Evolutionary conservation across 2,888 invertebrate genomes (phyloP).

Genomic region (Diogma glabrata): DNA sequence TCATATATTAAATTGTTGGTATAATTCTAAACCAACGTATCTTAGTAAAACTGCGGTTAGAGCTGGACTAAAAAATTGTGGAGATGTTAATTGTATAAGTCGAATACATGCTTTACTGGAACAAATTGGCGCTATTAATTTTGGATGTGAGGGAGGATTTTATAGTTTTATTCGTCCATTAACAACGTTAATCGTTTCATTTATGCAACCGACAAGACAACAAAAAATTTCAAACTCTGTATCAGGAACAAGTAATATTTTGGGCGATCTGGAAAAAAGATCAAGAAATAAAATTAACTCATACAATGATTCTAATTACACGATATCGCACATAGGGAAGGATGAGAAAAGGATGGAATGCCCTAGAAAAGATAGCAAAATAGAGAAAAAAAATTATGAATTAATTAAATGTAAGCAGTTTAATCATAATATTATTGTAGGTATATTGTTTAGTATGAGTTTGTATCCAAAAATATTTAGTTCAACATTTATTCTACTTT

Average conservation of each 20-base stretch:
- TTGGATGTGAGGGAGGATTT: conserved; percentile 42
- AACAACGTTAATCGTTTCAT: conserved; percentile 15
- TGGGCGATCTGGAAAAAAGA: conserved; percentile 10
- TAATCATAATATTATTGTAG: conserved; percentile 17
- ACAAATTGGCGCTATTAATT: conserved; percentile 51
- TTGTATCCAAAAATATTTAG: background rate
- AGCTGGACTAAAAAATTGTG: conserved; percentile 45
- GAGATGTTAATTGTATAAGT: conserved; percentile 49
- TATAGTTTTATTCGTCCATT: conserved; percentile 21
- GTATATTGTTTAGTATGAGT: too few species aligned
- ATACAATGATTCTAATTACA: conserved; percentile 17
- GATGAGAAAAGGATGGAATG: conserved; percentile 6
- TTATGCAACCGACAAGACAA: conserved; percentile 14
- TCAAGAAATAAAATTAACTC: conserved; percentile 8
- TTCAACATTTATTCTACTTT: too few species aligned
- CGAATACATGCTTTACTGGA: conserved; percentile 48
- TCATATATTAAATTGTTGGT: conserved; percentile 45
- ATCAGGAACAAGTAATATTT: background rate
- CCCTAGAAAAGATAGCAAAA: background rate
- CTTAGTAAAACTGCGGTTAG: conserved; percentile 46
- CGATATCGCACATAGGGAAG: conserved; percentile 17
- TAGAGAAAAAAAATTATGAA: conserved; percentile 17
- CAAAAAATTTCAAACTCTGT: background rate
- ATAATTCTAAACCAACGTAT: conserved; percentile 41
- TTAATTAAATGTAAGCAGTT: conserved; percentile 20